phyloP scores from a whole-genome alignment of 2,888 invertebrate species.

The Caenorhabditis afra region DNA sequence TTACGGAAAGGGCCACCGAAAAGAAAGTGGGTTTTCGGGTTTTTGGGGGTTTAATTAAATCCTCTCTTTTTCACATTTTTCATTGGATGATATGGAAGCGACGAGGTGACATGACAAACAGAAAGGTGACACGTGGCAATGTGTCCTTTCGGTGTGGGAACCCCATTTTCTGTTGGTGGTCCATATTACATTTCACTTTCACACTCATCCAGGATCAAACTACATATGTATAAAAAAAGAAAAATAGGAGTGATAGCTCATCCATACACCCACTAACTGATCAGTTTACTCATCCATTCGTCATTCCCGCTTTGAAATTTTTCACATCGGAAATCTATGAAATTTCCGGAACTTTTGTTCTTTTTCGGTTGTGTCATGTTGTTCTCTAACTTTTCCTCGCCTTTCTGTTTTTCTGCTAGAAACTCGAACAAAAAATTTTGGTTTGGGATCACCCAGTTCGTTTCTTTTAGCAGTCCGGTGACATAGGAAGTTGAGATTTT shows the following conservation, averaged over 20 bases:
- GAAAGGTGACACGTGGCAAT: neutral
- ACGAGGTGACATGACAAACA: too few species aligned
- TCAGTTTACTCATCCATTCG: neutral
- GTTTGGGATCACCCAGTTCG: neutral
- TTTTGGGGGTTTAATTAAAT: too few species aligned
- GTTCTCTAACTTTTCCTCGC: neutral
- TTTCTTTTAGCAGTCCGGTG: neutral
- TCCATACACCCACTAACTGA: too few species aligned
- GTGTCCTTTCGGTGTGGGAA: neutral
- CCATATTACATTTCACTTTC: neutral
- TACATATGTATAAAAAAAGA: neutral
- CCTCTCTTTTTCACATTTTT: too few species aligned
- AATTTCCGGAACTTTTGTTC: neutral
- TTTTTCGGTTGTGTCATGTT: neutral
- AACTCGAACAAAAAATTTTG: neutral
- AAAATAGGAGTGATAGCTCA: too few species aligned
- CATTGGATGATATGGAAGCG: too few species aligned
- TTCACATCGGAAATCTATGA: too few species aligned
- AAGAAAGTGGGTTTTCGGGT: slow-evolving; percentile 14
- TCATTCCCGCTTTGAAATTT: neutral
- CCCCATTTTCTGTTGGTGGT: neutral
- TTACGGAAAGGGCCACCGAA: slow-evolving; percentile 11
- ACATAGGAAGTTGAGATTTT: neutral
- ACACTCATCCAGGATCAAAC: neutral
- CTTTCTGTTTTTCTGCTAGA: neutral